Conservation (phyloP, 2,888 invertebrate genomes). For the Drosophila siamana region DNA sequence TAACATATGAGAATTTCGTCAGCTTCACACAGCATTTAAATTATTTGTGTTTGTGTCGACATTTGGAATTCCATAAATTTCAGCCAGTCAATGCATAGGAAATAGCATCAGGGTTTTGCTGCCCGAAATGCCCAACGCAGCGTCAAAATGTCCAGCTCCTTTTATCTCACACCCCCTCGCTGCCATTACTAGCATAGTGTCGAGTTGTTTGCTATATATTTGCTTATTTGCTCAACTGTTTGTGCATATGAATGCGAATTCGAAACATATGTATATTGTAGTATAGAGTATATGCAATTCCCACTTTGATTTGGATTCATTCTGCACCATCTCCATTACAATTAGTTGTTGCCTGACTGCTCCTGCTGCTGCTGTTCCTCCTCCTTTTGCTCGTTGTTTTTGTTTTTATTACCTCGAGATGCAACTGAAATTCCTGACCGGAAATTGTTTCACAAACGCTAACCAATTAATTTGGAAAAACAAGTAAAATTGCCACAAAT, state of each 20-base stretch:
- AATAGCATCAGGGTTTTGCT: constrained; percentile 38
- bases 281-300: constrained; percentile 19
- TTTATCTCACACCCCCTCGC: not conserved
- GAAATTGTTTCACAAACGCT: constrained; percentile 77
- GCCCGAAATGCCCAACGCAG: constrained; percentile 29
- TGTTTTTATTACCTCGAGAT: constrained; percentile 46
- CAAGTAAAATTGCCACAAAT: not conserved
- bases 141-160: constrained; percentile 21
- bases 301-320: constrained; percentile 3
- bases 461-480: constrained; percentile 71
- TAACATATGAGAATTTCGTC: constrained; percentile 51
- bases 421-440: constrained; percentile 72
- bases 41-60: constrained; percentile 77
- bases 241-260: constrained; percentile 45
- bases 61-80: constrained; percentile 76
- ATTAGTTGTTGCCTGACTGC: constrained; percentile 6
- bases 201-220: constrained; percentile 13
- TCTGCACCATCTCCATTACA: not conserved
- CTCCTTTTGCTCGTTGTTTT: not conserved
- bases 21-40: constrained; percentile 68
- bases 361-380: not conserved
- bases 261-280: constrained; percentile 52
- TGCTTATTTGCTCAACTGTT: constrained; percentile 40
- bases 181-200: no score
- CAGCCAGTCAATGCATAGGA: constrained; percentile 51